phyloP scores from a whole-genome alignment of 1,140 invertebrate genomes.

The Pseudomyrmex cubaensis region DNA sequence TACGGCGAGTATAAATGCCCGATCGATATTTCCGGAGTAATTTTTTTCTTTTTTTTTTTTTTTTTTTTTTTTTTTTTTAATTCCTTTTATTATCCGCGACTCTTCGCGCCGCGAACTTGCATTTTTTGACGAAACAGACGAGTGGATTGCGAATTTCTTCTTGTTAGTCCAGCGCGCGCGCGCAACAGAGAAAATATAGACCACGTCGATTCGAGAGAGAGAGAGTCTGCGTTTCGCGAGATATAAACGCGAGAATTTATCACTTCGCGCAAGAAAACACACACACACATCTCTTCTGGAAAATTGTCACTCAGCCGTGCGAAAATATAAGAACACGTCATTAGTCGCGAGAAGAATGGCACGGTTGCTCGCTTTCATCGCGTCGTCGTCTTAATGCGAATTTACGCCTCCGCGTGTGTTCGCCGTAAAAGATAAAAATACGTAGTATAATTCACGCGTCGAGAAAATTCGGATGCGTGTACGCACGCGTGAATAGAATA shows the following conservation, averaged over 20 bases:
- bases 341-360: conserved; percentile 12
- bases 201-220: neutral
- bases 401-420: neutral
- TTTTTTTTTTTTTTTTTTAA: neutral
- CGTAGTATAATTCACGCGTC: neutral
- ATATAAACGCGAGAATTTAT: conserved; percentile 13
- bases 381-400: neutral
- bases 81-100: neutral
- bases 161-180: too few relatives aligned
- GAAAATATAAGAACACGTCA: conserved; percentile 42
- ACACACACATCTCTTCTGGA: neutral
- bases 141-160: neutral
- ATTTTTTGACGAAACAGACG: too few relatives aligned
- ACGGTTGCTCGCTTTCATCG: neutral
- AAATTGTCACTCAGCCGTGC: conserved; percentile 35
- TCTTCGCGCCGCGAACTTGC: neutral
- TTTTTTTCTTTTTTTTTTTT: neutral
- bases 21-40: conserved; percentile 42
- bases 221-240: conserved; percentile 23
- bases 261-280: neutral
- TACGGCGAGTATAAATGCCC: neutral
- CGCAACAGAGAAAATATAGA: neutral
- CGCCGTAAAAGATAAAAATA: conserved; percentile 29
- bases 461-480: conserved; percentile 19
- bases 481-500: neutral